Evolutionary conservation across 2,113 vertebrate species (phyloP), one percentile per base, ranked within the genome.

Genomic region (Ctenodactylus gundi): DNA sequence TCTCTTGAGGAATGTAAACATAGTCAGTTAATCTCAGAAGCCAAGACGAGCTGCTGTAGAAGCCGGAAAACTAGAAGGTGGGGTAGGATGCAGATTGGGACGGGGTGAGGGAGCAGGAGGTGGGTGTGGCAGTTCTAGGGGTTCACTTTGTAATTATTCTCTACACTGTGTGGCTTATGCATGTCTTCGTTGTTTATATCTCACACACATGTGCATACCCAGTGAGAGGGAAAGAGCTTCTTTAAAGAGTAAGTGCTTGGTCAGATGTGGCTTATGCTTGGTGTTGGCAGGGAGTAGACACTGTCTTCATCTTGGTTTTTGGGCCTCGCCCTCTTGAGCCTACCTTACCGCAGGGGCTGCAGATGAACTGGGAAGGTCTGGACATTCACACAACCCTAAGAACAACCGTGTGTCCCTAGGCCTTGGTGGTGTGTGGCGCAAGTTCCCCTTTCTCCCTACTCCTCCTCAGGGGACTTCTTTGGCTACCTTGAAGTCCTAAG

Each of bases 211-310:
- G 49, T 14, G 21, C 49, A 51, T 31, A 77, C 41, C 25, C n/a
- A 20, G 8, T 7, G 51, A 23, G 21, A 67, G 58, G 60, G 41
- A 39, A 65, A 18, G 39, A 58, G 34, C 29, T 25, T 68, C 51
- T 55, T 14, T 44, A 11, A 58, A 5, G 36, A 18, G 0, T 44
- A 41, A 53, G 25, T 84, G 36, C 76, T 29, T 23, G 23, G 29
- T 64, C 44, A 18, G 0, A n/a, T 20, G 14, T 34, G 6, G 14
- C 9, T 31, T 0, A 2, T 6, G 4, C 57, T 20, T 49, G 39
- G 18, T 20, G 21, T n/a, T 73, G 1, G 0, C 4, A 1, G 15
- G 21, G 14, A 21, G 9, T 20, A 3, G 57, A 9, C 27, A 64
- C 58, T 51, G 17, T 76, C 77, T 62, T 39, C 14, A 18, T 68